Conservation (phyloP, 2,113 vertebrate genomes). For the Lethenteron reissneri region DNA sequence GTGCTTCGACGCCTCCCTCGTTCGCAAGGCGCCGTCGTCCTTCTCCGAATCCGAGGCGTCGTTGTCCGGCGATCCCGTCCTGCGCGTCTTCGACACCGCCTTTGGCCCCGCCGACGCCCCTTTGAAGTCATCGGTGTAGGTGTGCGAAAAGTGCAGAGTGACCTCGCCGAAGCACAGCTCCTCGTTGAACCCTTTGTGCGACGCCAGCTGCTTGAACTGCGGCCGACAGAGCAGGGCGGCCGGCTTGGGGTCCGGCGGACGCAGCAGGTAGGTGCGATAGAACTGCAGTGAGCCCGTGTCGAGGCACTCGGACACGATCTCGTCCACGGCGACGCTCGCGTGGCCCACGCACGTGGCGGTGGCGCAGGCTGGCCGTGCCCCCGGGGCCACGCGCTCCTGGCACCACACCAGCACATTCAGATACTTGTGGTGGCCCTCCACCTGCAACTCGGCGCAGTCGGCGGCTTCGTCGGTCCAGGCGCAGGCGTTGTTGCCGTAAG, state of each 20-base stretch:
- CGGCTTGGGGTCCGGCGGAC: conserved; percentile 40
- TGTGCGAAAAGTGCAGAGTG: conserved; percentile 67
- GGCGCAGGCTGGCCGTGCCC: conserved; percentile 18
- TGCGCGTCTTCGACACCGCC: too few relatives aligned
- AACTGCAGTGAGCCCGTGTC: conserved; percentile 65
- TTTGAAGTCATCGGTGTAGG: conserved; percentile 35
- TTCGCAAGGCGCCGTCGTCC: too few relatives aligned
- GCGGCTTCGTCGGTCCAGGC: too few relatives aligned
- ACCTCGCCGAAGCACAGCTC: conserved; percentile 79
- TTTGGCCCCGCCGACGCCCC: neutral
- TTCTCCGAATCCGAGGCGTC: conserved; percentile 13
- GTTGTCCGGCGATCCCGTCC: conserved; percentile 12
- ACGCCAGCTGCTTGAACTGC: conserved; percentile 45
- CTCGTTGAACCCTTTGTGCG: conserved; percentile 70
- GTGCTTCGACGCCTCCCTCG: conserved; percentile 42
- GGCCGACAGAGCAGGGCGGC: conserved; percentile 56
- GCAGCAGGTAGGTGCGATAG: conserved; percentile 45
- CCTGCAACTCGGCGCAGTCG: conserved; percentile 32
- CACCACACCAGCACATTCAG: conserved; percentile 87
- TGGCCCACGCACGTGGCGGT: conserved; percentile 66
- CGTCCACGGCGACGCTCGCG: conserved; percentile 61
- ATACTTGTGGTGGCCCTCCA: conserved; percentile 59
- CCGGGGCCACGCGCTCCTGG: conserved; percentile 77
- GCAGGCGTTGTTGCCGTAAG: too few relatives aligned
- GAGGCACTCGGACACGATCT: conserved; percentile 69